A percentile compares a stretch with the other conserved stretches of the same genome.
Conservation (phyloP, 2,888 invertebrate genomes). For the Cerastoderma edule region DNA sequence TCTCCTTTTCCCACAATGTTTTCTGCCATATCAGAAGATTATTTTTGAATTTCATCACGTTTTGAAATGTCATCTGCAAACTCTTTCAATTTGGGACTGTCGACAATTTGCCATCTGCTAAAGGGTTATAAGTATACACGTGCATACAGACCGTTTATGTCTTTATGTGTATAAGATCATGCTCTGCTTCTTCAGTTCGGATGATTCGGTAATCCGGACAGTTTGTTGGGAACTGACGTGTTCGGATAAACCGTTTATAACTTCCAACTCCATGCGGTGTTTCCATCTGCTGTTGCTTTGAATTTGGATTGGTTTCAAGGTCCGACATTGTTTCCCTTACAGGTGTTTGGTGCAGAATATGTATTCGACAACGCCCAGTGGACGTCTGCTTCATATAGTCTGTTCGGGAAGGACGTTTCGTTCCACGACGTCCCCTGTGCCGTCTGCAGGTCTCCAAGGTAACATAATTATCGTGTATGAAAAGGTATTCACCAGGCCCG, state of each 20-base stretch:
- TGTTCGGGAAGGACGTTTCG: slow-evolving; percentile 24
- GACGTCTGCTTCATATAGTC: slow-evolving; percentile 16
- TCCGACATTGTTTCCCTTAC: not conserved
- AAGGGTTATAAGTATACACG: no score
- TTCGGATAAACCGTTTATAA: not conserved
- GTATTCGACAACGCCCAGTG: slow-evolving; percentile 32
- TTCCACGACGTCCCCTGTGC: slow-evolving; percentile 36
- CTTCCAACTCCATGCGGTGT: not conserved
- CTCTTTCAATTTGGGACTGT: no score
- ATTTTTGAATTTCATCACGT: no score
- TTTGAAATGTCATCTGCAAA: no score
- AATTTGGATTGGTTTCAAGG: not conserved
- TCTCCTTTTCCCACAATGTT: no score
- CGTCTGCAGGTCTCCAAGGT: slow-evolving; percentile 32
- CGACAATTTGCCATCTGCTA: no score
- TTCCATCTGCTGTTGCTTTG: not conserved
- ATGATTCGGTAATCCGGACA: not conserved
- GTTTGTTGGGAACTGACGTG: not conserved
- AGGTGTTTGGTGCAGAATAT: slow-evolving; percentile 33
- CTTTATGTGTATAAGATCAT: not conserved
- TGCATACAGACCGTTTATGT: no score
- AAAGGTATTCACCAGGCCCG: no score
- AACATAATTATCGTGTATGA: no score
- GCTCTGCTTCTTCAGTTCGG: not conserved
- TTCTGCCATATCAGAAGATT: no score